Base-by-base conservation (phyloP, 64 coral and sea anemone species). In the Pachyseris speciosa region DNA sequence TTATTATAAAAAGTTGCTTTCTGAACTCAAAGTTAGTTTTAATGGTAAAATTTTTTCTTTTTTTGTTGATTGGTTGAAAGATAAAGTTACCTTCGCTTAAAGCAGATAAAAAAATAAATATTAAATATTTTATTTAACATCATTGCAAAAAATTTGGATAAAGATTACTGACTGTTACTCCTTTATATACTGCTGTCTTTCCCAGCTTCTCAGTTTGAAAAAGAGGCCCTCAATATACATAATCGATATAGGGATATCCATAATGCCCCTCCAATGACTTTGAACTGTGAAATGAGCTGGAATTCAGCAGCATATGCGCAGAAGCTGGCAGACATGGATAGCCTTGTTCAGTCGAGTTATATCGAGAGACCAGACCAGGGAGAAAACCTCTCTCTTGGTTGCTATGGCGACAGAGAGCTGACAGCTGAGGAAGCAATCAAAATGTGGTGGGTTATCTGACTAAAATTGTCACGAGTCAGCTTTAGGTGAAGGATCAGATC, bases 211-310 rank as follows among this genome's bases (percentile, higher is more conserved):
- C 27, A 59, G 41, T 92, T 96, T 61, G 84, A 96, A 13, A 52
- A 92, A 67, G 94, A 96, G 74, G 84, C 84, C 41, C 67, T 96
- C 12, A 61, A 27, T 2, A 78, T 87, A 45, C 95, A 97, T 52
- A 97, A 97, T n/a, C 90, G 93, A 57, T 97, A 93, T 72, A 86
- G 95, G 24, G 86, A 47, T 1, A 89, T 97, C 19, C 95, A 97
- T 39, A 61, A 81, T 44, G 86, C 90, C 0, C 84, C 95, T 7
- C 33, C 86, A 22, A 80, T 97, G 91, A 93, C 51, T 65, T 37
- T 97, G 34, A 97, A 90, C 49, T 84, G 74, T 37, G 80, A 80
- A 25, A 93, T 97, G 90, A 89, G 89, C 28, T 48, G 49, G 33
- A 38, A 80, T 34, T 84, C 94, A 3, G 38, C 83, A 5, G 57